Base-by-base conservation (phyloP, 2,797 vertebrate genomes). In the Picus viridis region DNA sequence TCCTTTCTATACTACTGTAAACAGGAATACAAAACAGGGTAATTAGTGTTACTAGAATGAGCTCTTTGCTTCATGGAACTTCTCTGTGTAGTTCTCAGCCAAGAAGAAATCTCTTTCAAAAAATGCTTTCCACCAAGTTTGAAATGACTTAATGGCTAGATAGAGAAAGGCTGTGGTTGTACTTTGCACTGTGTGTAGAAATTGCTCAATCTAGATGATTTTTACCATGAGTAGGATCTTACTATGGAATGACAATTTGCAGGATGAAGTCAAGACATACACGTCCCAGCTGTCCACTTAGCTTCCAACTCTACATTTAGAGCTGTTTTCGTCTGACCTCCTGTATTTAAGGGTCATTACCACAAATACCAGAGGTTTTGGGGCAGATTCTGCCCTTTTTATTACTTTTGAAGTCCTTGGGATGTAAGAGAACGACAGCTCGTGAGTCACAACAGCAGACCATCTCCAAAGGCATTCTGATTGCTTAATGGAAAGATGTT, bases 1-100 rank as follows among this genome's bases (percentile, higher is more conserved):
- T 93, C 72, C 69, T 80, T 91, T 94, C 56, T 72, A n/a, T 57
- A 65, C 29, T 75, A 81, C 82, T 85, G 81, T 85, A 92, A 92
- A 94, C 78, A 89, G 24, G 81, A 67, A 86, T 87, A 67, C 5
- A 26, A 78, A 90, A 58, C 39, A 73, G 49, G 68, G 43, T 89
- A 54, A 94, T 96, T 87, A 92, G 30, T 72, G 24, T 59, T 62
- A 74, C 61, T 83, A 58, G 61, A 73, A 79, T 26, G 56, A 82
- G 29, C 11, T 82, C 16, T 73, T 41, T 47, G 30, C 83, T 94
- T 89, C 7, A 6, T 75, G 6, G 1, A 88, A 53, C 64, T 88
- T 83, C 63, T 85, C 51, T 2, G 4, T 32, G 26, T 56, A 61
- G 58, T 70, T 77, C 83, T 64, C 59, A 43, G 81, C 51, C 54